Evolutionary conservation across 1,140 invertebrate species (phyloP).

Genomic region (Lutraria rhynchaena): DNA sequence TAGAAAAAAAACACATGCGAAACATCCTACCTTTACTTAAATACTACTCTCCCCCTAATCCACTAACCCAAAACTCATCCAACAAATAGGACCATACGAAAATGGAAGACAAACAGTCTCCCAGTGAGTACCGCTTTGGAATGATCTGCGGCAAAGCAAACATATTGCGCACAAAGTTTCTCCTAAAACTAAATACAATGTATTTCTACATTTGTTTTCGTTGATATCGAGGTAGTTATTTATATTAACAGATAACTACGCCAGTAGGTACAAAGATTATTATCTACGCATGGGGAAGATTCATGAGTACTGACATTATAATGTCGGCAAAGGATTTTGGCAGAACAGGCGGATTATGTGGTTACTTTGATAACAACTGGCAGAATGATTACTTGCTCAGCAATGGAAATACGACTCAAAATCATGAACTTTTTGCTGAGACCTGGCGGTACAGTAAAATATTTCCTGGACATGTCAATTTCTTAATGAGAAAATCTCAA

Average conservation of each 20-base stretch:
- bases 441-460: slow-evolving; percentile 40
- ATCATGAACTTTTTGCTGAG: not conserved
- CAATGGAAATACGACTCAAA: not conserved
- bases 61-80: too few species aligned
- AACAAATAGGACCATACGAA: too few species aligned
- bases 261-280: not conserved
- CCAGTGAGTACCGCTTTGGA: too few species aligned
- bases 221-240: too few species aligned
- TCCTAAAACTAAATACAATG: not conserved
- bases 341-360: not conserved
- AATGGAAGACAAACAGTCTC: too few species aligned
- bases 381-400: not conserved
- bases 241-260: not conserved
- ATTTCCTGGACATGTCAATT: too few species aligned
- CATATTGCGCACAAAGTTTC: too few species aligned
- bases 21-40: too few species aligned
- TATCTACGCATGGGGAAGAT: not conserved
- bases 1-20: too few species aligned
- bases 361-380: not conserved
- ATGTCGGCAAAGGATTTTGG: slow-evolving; percentile 5
- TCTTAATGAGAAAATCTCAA: too few species aligned
- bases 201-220: not conserved
- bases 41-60: too few species aligned
- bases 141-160: too few species aligned
- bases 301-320: not conserved